phyloP scores from a whole-genome alignment of 2,113 vertebrate species.

The Phalacrocorax carbo region DNA sequence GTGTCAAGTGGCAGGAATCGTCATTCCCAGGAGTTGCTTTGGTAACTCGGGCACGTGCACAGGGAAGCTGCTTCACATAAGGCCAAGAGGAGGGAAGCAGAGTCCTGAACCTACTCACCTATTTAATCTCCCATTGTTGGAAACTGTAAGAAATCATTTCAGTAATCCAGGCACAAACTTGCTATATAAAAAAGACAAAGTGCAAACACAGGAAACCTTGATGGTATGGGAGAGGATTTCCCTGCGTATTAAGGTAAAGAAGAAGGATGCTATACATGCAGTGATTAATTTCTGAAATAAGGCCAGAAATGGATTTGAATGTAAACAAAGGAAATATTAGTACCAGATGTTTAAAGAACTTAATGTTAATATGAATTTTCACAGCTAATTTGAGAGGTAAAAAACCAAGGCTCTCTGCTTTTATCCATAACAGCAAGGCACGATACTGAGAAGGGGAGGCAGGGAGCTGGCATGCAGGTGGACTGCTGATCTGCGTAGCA shows the following conservation, averaged over 20 bases:
- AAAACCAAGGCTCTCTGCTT: background rate
- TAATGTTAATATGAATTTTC: background rate
- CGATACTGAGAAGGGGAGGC: background rate
- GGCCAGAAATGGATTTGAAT: background rate
- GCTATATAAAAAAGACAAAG: background rate
- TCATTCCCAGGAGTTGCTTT: background rate
- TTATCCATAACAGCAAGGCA: background rate
- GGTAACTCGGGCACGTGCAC: fast-evolving
- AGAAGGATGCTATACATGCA: background rate
- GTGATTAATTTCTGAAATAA: background rate
- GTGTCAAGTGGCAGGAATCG: background rate
- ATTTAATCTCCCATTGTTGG: background rate
- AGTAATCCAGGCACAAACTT: background rate
- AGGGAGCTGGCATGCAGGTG: background rate
- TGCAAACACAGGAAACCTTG: background rate
- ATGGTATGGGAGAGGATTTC: background rate
- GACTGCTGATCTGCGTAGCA: background rate
- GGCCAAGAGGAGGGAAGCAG: background rate
- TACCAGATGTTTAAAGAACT: background rate
- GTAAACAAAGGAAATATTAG: background rate
- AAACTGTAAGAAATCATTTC: background rate
- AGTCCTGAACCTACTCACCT: background rate
- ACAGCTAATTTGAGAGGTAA: background rate
- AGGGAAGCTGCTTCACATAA: background rate
- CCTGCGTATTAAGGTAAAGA: background rate